Evolutionary conservation across 2,797 vertebrate species (phyloP).

Genomic region (Poeciliopsis turneri): DNA sequence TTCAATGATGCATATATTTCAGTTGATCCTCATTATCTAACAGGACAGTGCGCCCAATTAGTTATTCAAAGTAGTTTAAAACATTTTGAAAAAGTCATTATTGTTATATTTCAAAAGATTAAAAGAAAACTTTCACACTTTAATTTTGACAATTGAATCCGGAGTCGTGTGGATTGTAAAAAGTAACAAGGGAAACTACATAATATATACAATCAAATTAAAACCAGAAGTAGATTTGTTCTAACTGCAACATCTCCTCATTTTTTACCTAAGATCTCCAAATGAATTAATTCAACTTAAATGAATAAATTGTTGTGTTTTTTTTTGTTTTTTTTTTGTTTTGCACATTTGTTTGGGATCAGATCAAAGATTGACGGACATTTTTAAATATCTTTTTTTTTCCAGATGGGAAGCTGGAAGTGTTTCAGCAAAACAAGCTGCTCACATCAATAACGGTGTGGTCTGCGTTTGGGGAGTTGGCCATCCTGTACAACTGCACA

Average conservation of each 20-base stretch:
- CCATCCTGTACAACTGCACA: slow-evolving; percentile 94
- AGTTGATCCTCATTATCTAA: no score
- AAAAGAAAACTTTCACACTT: no score
- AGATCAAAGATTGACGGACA: slow-evolving; percentile 31
- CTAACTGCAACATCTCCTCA: no score
- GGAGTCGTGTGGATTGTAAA: no score
- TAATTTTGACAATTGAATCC: no score
- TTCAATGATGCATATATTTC: no score
- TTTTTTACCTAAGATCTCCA: background rate
- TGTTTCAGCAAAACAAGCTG: slow-evolving; percentile 89
- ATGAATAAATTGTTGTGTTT: background rate
- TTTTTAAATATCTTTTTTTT: slow-evolving; percentile 33
- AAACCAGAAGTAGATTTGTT: background rate
- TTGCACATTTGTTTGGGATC: slow-evolving; percentile 7
- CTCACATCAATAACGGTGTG: slow-evolving; percentile 87
- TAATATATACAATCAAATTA: background rate
- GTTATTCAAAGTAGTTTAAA: no score
- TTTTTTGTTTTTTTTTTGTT: background rate
- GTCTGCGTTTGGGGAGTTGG: slow-evolving; percentile 93
- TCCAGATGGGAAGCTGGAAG: slow-evolving; percentile 91
- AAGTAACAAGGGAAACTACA: background rate
- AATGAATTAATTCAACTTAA: background rate
- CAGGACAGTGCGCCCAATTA: no score
- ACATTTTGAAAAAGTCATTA: no score
- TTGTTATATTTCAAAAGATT: no score